Base-by-base conservation (phyloP, 2,888 invertebrate genomes). In the Cephonodes hylas region DNA sequence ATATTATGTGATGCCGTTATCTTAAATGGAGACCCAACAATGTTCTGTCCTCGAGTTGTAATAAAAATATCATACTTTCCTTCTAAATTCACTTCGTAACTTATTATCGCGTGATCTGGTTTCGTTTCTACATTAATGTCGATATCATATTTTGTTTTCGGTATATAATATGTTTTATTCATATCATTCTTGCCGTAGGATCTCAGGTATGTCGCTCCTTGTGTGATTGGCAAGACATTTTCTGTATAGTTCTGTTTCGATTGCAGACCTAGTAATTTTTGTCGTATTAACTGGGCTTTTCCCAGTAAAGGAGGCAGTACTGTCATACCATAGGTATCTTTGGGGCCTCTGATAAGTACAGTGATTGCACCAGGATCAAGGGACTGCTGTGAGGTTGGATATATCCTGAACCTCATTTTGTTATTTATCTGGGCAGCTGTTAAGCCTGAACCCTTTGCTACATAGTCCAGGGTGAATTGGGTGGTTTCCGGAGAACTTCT, bases 401-500 rank as follows among this genome's bases (percentile, higher is more conserved):
- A 95, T 64, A 95, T 85, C 80, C 94, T 94, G 76, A 95, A 94
- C 57, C 85, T 80, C 60, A 93, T 88, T 79, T 93, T 93, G 64
- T 90, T 90, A 63, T 93, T 86, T 58, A 93, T 86, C 79, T 94
- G 94, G 25, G 94, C 94, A 38, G 93, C 93, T 38, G 92, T 84
- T 20, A 95, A 79, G 0, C 95, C 95, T 79, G 94, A 93, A 8
- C 95, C 95, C 77, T 93, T 89, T 0, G 93, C 94, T 2, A 94
- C 86, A 72, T 94, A 94, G 70, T 93, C 91, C 2, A 93, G 83
- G 7, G 93, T 91, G 65, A 85, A 86, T 64, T 89, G 88, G 61
- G 81, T 73, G 13, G 80, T 79, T 74, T 89, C 90, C 38, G 88
- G 81, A 2, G 88, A 84, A 8, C 83, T 84, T 73, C 84, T 80